Evolutionary conservation across 2,888 invertebrate genomes (phyloP).

Genomic region (Neuroscelio doddi): DNA sequence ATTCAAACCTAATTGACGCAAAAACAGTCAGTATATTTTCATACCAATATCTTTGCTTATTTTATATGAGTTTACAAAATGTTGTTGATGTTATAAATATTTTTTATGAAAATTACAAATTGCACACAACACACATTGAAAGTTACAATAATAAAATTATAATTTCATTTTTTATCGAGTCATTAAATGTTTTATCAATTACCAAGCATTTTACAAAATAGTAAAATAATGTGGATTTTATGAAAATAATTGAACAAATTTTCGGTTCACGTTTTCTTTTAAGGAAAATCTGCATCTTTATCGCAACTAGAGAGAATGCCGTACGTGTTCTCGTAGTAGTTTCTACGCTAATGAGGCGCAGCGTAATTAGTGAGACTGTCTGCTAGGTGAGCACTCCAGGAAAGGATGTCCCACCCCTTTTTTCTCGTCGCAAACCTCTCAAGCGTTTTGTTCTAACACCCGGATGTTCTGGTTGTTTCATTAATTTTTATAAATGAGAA

Average conservation of each 20-base stretch:
- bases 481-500: constrained; percentile 16
- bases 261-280: no score
- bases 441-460: constrained; percentile 39
- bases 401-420: constrained; percentile 45
- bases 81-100: no score
- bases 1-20: constrained; percentile 10
- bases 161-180: no score
- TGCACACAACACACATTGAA: no score
- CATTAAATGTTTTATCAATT: no score
- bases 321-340: constrained; percentile 48
- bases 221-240: no score
- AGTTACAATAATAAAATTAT: no score
- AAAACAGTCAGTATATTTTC: no score
- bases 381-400: constrained; percentile 57
- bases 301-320: constrained; percentile 59
- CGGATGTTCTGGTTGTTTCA: constrained; percentile 38
- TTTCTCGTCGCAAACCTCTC: constrained; percentile 40
- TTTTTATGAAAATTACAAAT: no score
- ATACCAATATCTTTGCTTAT: constrained; percentile 12
- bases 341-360: constrained; percentile 70
- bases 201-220: no score
- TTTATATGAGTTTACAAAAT: no score
- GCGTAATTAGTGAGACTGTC: constrained; percentile 72
- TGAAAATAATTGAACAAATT: no score
- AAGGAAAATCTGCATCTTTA: constrained; percentile 62